Percentiles rank a stretch among this genome's conserved stretches.
Evolutionary conservation across 2,888 invertebrate species (phyloP).

Genomic region (Aelia acuminata): DNA sequence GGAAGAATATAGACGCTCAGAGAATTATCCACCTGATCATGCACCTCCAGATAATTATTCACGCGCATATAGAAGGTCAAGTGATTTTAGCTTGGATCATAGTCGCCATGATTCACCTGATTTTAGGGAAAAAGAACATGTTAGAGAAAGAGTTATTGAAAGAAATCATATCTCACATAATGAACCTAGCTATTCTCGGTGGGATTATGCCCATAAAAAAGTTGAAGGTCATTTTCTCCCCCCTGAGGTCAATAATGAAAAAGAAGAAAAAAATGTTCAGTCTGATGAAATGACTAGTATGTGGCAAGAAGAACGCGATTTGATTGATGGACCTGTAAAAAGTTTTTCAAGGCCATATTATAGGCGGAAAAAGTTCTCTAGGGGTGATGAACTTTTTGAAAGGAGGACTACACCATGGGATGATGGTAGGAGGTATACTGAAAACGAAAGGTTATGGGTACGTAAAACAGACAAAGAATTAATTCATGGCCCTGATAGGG

Average conservation of each 20-base stretch:
- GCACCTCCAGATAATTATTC: constrained; percentile 27
- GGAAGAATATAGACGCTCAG: constrained; percentile 36
- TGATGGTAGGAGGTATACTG: constrained; percentile 31
- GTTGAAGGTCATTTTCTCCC: constrained; percentile 50
- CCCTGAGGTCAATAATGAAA: neutral
- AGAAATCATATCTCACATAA: constrained; percentile 2
- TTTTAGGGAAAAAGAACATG: constrained; percentile 16
- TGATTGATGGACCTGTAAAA: constrained; percentile 50
- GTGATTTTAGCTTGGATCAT: neutral
- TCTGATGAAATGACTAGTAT: neutral
- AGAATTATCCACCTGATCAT: constrained; percentile 31
- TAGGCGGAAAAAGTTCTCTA: constrained; percentile 24
- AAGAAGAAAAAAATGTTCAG: neutral
- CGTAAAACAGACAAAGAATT: constrained; percentile 44
- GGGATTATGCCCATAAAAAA: constrained; percentile 56
- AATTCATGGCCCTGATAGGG: constrained; percentile 30
- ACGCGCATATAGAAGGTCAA: constrained; percentile 3
- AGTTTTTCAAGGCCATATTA: constrained; percentile 19
- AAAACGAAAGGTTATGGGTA: constrained; percentile 38
- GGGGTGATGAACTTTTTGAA: constrained; percentile 53
- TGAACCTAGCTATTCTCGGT: constrained; percentile 52
- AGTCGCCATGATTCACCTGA: constrained; percentile 34
- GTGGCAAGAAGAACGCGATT: constrained; percentile 56
- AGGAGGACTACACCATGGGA: constrained; percentile 8
- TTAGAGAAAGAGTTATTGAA: constrained; percentile 14